Conservation (phyloP, 2,113 vertebrate species). For the Apaloderma vittatum region DNA sequence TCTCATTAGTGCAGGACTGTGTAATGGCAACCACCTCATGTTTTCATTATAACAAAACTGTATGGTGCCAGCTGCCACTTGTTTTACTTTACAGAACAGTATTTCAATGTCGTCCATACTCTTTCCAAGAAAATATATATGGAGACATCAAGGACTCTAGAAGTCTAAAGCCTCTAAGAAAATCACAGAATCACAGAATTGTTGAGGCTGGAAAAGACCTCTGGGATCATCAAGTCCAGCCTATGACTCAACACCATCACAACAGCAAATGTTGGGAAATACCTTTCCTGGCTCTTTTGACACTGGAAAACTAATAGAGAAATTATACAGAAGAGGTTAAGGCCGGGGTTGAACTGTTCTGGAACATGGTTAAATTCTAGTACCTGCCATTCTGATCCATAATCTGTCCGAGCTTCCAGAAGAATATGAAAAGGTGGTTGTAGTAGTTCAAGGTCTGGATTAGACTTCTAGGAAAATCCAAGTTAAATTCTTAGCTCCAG, state of each 20-base stretch:
- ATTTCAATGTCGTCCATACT: conserved; percentile 69
- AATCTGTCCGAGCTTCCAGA: not conserved
- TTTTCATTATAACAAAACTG: conserved; percentile 86
- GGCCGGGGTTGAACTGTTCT: not conserved
- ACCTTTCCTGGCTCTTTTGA: not conserved
- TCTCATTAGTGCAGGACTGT: conserved; percentile 87
- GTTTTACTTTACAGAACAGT: conserved; percentile 78
- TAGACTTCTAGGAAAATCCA: not conserved
- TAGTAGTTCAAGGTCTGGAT: not conserved
- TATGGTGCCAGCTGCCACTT: conserved; percentile 85
- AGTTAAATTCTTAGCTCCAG: not conserved
- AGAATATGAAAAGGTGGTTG: not conserved
- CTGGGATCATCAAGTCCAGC: no score
- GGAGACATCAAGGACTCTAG: conserved; percentile 10
- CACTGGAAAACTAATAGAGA: not conserved
- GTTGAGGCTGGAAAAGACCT: no score
- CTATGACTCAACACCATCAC: no score
- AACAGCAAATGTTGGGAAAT: not conserved
- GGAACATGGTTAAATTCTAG: not conserved
- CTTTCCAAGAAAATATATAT: conserved; percentile 3
- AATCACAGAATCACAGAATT: not conserved
- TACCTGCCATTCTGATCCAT: not conserved
- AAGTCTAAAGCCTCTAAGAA: not conserved
- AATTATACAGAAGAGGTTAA: not conserved
- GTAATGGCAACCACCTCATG: conserved; percentile 86